Evolutionary conservation across 1,140 invertebrate genomes (phyloP).

Genomic region (Brachionus plicatilis): DNA sequence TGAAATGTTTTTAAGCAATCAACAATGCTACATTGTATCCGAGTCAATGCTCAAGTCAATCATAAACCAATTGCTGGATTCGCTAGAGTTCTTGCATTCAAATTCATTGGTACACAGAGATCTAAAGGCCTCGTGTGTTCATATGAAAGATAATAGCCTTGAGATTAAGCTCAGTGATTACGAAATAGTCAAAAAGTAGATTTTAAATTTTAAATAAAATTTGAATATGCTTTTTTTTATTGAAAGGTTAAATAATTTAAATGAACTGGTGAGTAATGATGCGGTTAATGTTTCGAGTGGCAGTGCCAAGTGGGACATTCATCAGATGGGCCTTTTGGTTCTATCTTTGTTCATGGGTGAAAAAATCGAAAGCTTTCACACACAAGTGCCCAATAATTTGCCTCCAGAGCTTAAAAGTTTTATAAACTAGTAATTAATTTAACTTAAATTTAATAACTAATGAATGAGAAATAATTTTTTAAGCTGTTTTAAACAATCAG

Average conservation of each 20-base stretch:
- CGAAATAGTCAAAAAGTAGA: conserved; percentile 62
- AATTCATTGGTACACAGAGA: conserved; percentile 74
- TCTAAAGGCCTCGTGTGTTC: conserved; percentile 56
- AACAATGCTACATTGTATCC: conserved; percentile 60
- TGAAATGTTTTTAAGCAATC: conserved; percentile 56
- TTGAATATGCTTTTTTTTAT: neutral
- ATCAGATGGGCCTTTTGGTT: conserved; percentile 50
- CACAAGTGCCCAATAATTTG: conserved; percentile 58
- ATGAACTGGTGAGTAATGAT: conserved; percentile 41
- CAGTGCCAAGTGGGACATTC: conserved; percentile 46
- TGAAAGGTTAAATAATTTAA: conserved; percentile 50
- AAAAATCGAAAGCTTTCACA: conserved; percentile 45
- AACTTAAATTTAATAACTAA: conserved; percentile 37
- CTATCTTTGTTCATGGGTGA: conserved; percentile 47
- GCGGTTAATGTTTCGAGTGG: conserved; percentile 38
- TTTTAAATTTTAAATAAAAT: neutral
- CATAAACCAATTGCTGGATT: conserved; percentile 63
- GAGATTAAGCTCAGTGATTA: conserved; percentile 62
- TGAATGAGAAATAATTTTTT: neutral
- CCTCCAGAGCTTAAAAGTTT: conserved; percentile 66
- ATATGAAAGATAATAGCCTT: conserved; percentile 49
- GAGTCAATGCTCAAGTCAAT: conserved; percentile 63
- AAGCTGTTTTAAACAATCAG: neutral
- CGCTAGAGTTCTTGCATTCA: conserved; percentile 67
- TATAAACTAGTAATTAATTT: conserved; percentile 59